These are phyloP conservation scores for Vimba vimba DNA, from an alignment of 2,113 vertebrate species.

Conservation along the genomic window DNA sequence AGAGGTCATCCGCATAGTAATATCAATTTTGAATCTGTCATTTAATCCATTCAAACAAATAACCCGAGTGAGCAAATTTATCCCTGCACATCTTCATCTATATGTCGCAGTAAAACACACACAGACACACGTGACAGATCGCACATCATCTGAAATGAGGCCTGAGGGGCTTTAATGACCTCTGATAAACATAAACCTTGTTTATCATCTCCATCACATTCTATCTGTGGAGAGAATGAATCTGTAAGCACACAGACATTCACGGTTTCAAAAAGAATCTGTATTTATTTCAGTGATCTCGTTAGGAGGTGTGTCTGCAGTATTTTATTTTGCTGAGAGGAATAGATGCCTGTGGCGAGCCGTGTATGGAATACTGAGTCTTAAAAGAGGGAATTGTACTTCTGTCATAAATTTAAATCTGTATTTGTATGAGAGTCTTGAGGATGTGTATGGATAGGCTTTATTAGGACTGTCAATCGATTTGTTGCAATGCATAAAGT, in stretches of 20 bases:
- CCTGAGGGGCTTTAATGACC: constrained; percentile 44
- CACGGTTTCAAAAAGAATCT: constrained; percentile 22
- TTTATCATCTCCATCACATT: constrained; percentile 62
- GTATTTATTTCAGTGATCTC: background rate
- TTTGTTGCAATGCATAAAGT: background rate
- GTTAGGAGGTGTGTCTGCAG: background rate
- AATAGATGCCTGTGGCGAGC: constrained; percentile 34
- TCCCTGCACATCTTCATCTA: constrained; percentile 38
- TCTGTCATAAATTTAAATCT: constrained; percentile 22
- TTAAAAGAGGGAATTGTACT: constrained; percentile 14
- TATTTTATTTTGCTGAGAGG: constrained; percentile 13
- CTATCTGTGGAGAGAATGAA: constrained; percentile 34
- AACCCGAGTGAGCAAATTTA: constrained; percentile 40
- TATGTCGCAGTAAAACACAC: constrained; percentile 18
- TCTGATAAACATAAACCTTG: constrained; percentile 60
- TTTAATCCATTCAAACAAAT: constrained; percentile 70
- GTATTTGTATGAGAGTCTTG: background rate
- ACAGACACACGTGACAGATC: constrained; percentile 37
- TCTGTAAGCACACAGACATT: constrained; percentile 40
- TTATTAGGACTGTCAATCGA: background rate
- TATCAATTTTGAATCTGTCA: constrained; percentile 65
- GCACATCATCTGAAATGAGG: constrained; percentile 22
- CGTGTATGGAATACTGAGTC: constrained; percentile 6
- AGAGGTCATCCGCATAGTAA: constrained; percentile 60
- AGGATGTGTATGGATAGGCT: background rate